These are phyloP conservation scores for Lacerta agilis DNA, from an alignment of 2,797 vertebrate species.

Conservation along the genomic window DNA sequence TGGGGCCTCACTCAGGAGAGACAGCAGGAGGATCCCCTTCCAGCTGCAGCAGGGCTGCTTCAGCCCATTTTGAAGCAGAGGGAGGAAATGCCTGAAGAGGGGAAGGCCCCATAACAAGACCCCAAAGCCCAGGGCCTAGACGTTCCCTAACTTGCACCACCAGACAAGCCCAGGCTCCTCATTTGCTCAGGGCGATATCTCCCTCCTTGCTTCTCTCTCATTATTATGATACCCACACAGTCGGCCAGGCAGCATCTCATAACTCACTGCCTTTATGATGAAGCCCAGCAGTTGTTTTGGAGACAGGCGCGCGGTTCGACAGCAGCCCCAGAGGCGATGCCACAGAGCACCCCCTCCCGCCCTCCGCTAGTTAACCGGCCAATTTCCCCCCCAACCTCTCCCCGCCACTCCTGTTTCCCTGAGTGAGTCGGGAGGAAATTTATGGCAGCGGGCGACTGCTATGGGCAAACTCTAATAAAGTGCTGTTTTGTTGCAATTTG, in stretches of 20 bases:
- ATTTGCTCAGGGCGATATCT: slow-evolving; percentile 30
- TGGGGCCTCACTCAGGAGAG: no score
- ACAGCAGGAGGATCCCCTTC: no score
- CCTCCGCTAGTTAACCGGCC: slow-evolving; percentile 85
- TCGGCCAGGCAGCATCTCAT: slow-evolving; percentile 75
- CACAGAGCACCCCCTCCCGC: slow-evolving; percentile 78
- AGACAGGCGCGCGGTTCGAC: slow-evolving; percentile 85
- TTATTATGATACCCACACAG: slow-evolving; percentile 47
- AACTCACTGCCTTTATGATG: slow-evolving; percentile 83
- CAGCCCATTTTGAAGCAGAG: no score
- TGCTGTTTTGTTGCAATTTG: slow-evolving; percentile 91
- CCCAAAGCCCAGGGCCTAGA: no score
- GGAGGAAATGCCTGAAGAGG: no score
- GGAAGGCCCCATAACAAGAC: no score
- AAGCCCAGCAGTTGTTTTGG: slow-evolving; percentile 86
- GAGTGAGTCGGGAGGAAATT: slow-evolving; percentile 85
- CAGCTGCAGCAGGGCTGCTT: no score
- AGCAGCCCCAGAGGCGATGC: slow-evolving; percentile 82
- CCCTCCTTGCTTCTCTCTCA: slow-evolving; percentile 27
- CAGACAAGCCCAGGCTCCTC: neutral
- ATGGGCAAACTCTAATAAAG: slow-evolving; percentile 95
- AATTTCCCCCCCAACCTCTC: slow-evolving; percentile 74
- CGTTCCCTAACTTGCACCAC: neutral
- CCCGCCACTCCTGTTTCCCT: slow-evolving; percentile 70
- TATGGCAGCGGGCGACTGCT: slow-evolving; percentile 84